Percentiles rank a stretch among this genome's conserved stretches.
Evolutionary conservation across 2,888 invertebrate genomes (phyloP).

Genomic region (Heliconius ethilla): DNA sequence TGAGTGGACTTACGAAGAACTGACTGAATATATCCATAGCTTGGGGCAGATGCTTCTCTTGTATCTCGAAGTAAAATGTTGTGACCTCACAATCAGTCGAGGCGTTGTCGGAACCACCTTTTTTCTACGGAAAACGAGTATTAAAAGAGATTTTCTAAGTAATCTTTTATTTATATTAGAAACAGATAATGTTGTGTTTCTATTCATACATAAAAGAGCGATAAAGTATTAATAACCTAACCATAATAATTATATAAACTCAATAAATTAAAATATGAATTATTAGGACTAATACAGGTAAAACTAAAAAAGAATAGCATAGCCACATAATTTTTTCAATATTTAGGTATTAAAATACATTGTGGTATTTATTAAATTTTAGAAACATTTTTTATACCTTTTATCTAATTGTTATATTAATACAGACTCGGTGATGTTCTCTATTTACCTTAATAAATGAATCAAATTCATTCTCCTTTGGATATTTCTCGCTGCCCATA

Average conservation of each 20-base stretch:
- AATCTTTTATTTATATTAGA: background rate
- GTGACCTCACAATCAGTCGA: slow-evolving; percentile 94
- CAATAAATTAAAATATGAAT: too few relatives aligned
- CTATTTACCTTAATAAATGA: slow-evolving; percentile 84
- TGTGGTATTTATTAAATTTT: too few relatives aligned
- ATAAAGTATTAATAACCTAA: background rate
- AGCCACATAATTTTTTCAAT: too few relatives aligned
- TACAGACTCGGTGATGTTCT: background rate
- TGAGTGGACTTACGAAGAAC: slow-evolving; percentile 92
- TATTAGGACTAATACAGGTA: too few relatives aligned
- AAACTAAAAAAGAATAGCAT: too few relatives aligned
- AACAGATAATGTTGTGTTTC: background rate
- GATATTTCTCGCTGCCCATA: slow-evolving; percentile 95
- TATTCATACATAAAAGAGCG: background rate
- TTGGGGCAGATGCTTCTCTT: slow-evolving; percentile 87
- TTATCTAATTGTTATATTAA: too few relatives aligned
- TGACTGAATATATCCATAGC: slow-evolving; percentile 94
- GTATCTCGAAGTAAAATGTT: slow-evolving; percentile 93
- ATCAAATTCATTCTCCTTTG: slow-evolving; percentile 92
- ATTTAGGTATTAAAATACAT: too few relatives aligned
- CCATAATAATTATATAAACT: background rate
- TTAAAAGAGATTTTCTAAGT: background rate
- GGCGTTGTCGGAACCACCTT: slow-evolving; percentile 93
- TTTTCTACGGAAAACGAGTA: slow-evolving; percentile 76
- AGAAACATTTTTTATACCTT: too few relatives aligned